Evolutionary conservation across 2,888 invertebrate genomes (phyloP).

Genomic region (Lasioglossum zephyrum): DNA sequence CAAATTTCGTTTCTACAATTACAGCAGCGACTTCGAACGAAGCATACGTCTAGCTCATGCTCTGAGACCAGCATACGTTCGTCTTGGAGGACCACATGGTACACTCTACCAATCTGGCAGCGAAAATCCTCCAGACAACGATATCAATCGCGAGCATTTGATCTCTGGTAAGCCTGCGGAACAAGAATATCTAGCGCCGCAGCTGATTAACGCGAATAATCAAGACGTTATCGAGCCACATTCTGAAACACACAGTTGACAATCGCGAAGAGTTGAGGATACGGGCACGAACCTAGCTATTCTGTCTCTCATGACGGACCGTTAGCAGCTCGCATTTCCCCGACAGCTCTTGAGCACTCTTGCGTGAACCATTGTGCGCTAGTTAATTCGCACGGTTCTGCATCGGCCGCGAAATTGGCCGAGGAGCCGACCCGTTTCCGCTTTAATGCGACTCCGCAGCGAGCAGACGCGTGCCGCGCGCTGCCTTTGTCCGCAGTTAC

Average conservation of each 20-base stretch:
- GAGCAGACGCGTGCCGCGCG: constrained; percentile 23
- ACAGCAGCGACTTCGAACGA: constrained; percentile 72
- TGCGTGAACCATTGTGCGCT: neutral
- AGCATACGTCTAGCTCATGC: constrained; percentile 88
- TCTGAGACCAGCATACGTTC: constrained; percentile 89
- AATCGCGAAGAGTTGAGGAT: neutral
- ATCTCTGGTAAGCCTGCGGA: constrained; percentile 78
- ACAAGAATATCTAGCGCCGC: neutral
- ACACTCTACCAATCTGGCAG: constrained; percentile 79
- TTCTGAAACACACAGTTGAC: neutral
- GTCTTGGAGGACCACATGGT: constrained; percentile 90
- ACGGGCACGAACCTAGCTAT: neutral
- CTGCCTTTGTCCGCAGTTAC: constrained; percentile 11
- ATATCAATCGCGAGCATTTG: constrained; percentile 64
- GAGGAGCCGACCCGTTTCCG: constrained; percentile 32
- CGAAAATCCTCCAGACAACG: constrained; percentile 58
- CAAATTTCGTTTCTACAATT: constrained; percentile 23
- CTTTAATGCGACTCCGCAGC: constrained; percentile 40
- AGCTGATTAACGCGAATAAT: neutral
- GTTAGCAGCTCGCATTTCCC: neutral
- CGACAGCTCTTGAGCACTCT: neutral
- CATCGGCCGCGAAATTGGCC: constrained; percentile 51
- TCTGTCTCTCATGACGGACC: neutral
- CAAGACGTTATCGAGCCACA: neutral
- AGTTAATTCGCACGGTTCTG: neutral